Base-by-base conservation (phyloP, 2,888 invertebrate genomes). In the Danaus chrysippus region DNA sequence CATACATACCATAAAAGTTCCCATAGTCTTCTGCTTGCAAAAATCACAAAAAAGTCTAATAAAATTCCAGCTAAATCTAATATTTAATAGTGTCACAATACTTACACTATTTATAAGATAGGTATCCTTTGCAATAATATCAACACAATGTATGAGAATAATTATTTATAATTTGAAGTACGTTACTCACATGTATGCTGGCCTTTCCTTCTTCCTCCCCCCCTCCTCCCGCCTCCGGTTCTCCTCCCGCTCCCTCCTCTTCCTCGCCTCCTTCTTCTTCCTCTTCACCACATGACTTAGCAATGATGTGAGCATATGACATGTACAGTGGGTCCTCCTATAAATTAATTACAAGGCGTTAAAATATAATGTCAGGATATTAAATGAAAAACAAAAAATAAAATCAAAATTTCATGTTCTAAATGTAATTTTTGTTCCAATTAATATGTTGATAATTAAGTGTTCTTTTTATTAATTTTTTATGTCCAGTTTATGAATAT, bases 221-320 rank as follows among this genome's bases (percentile, higher is more conserved):
- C 0, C 59, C 68, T 0, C 80, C 79, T 2, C 59, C 68, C 0
- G 68, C 68, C 90, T 93, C 94, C 0, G 73, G 94, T 93, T 78
- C 94, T 86, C 82, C 87, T 0, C 94, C 23, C 23, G 23, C 96
- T 0, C 94, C 95, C 12, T 94, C 96, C 61, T 95, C 96, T 71
- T 94, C 96, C 66, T 96, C 98, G 5, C 96, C 98, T 0, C 97
- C 99, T 78, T 98, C 98, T 78, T 99, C 99, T 73, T 99, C 98
- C 80, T 98, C 98, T 77, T 98, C 98, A 1, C 98, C 99, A 76
- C 98, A 98, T 0, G 99, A 99, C 83, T 97, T 97, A 1, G 98
- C 98, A 83, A 99, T 98, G 64, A 99, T 99, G 82, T 97, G 95
- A 0, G 99, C 99, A 82, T 99, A 99, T 1, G 97, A 96, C 96